Base-by-base conservation (phyloP, 2,888 invertebrate genomes). In the Leptinotarsa haldemani region DNA sequence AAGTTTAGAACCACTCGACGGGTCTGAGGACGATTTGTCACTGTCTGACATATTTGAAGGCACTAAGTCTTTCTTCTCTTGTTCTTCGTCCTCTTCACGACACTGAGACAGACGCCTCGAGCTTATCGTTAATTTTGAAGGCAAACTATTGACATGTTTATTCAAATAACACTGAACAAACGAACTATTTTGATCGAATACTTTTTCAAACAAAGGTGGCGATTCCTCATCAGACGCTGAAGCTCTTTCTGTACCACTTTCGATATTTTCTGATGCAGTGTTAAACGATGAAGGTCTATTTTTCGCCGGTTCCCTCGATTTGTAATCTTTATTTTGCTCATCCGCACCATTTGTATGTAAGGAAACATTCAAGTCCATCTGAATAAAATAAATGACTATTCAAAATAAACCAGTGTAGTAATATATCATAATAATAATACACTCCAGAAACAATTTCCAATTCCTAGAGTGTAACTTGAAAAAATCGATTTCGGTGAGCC, bases 11-110 rank as follows among this genome's bases (percentile, higher is more conserved):
- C 87, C 85, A 77, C 83, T 86, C 12, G 86, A 86, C 47, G 82
- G 81, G 52, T 86, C 86, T 5, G 85, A 83, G 56, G 86, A 86
- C 64, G 87, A 87, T 53, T 88, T 87, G 70, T 86, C 88, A 78
- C 89, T 89, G 71, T 86, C 87, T 70, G 84, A 86, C 72, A 86
- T 87, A 74, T 85, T 84, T 63, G 85, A 84, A 77, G 84, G 82
- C 82, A 83, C 83, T 79, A 76, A 67, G 58, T 78, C 80, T 71
- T 75, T 79, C 68, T 84, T 85, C 65, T 87, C 90, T 79, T 94
- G 94, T 70, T 94, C 94, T 85, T 95, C 95, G 82, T 95, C 95
- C 87, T 95, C 95, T 85, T 95, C 95, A 75, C 93, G 91, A 85
- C 95, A 95, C 86, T 95, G 94, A 3, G 95, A 95, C 77, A 95